Base-by-base conservation (phyloP, 2,888 invertebrate species). In the Salpingus planirostris region DNA sequence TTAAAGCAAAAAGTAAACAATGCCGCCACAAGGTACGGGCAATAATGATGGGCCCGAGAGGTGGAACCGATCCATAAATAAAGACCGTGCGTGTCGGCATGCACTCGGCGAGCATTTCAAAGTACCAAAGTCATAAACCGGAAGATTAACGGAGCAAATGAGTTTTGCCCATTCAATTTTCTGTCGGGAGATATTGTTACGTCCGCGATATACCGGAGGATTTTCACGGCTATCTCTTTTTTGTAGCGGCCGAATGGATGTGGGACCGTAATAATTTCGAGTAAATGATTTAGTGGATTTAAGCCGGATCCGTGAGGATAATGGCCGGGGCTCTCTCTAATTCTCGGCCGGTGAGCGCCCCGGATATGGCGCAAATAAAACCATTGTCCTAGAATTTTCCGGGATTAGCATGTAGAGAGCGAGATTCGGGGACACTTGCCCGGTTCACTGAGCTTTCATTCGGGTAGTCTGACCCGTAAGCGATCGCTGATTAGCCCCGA, bases 301-400 rank as follows among this genome's bases (percentile, higher is more conserved):
- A 45, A 47, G 50, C 54, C 43, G 39, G 42, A 39, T 40, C 42
- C 36, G 41, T 33, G 39, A 38, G 49, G 46, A 52, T 52, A 49
- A 52, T 47, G 48, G 49, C 46, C 43, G 31, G 35, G n/a, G n/a
- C n/a, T n/a, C n/a, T n/a, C 46, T 35, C 48, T 47, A 52, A 54
- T 52, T 50, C 48, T 41, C 36, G 24, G 41, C 43, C 49, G 43
- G 44, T 39, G 42, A 44, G 40, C n/a, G n/a, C n/a, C 43, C 23
- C 43, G 47, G 45, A 50, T 47, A 50, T 45, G 48, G 49, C 50
- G 48, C 46, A 47, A 55, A 57, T 57, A 50, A 51, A 54, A 53
- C 51, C 54, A 55, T 57, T 57, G 55, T 56, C 50, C 54, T 50
- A 51, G 55, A 55, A 52, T 56, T 56, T 56, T 50, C 48, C 47